Percentiles rank a stretch among this genome's conserved stretches.
Conservation (phyloP, 23 tunicate species). For the Diplosoma virens region DNA sequence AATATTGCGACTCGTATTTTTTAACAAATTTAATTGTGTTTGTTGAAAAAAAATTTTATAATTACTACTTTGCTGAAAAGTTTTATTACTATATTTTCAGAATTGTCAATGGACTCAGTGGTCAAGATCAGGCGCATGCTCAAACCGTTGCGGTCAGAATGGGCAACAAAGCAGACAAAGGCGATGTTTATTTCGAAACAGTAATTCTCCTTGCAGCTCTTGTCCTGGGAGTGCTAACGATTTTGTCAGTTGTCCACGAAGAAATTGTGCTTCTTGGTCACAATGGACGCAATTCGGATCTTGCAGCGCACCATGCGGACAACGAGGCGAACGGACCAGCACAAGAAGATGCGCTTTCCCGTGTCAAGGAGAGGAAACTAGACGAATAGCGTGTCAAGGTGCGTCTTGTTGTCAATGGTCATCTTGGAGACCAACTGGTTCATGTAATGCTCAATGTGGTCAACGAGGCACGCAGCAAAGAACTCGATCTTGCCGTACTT, state of each 20-base stretch:
- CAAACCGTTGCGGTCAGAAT: background rate
- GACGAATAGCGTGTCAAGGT: background rate
- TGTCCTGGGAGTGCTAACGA: background rate
- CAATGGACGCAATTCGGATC: background rate
- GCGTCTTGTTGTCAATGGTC: background rate
- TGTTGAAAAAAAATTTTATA: too few species aligned
- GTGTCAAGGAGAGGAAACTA: background rate
- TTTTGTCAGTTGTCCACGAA: background rate
- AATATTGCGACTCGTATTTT: too few species aligned
- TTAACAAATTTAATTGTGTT: too few species aligned
- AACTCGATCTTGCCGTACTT: background rate
- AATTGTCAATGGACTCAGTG: background rate
- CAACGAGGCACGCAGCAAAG: background rate
- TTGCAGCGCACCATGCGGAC: constrained; percentile 10
- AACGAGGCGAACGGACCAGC: background rate
- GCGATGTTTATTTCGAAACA: background rate
- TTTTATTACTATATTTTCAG: too few species aligned
- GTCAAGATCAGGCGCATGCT: constrained; percentile 5
- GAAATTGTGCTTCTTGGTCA: background rate
- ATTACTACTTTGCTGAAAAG: too few species aligned
- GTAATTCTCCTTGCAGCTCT: background rate
- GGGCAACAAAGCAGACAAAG: background rate
- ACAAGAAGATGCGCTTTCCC: background rate
- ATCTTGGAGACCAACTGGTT: background rate
- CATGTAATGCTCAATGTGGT: constrained; percentile 4